Conservation (phyloP, 2,113 vertebrate species). For the Mesoclemmys tuberculata region DNA sequence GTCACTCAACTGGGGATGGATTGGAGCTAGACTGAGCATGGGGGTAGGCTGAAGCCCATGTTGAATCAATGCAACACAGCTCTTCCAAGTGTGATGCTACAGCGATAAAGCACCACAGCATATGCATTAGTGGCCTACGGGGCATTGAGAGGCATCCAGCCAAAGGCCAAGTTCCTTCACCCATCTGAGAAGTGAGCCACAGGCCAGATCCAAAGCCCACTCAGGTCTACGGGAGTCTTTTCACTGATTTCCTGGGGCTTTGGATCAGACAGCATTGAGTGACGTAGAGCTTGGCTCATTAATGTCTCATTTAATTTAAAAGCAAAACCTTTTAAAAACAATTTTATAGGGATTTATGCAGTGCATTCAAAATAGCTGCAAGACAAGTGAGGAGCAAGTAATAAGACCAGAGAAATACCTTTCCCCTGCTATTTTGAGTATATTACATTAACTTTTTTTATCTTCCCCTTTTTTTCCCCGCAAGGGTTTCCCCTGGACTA, state of each 20-base stretch:
- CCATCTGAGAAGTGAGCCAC: not conserved
- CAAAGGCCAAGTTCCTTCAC: not conserved
- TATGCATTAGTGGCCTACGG: not conserved
- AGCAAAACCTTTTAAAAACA: accelerated
- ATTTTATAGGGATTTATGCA: accelerated
- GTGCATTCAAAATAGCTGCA: not conserved
- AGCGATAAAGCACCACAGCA: accelerated
- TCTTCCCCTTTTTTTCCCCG: accelerated
- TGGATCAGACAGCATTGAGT: accelerated
- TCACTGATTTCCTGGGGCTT: accelerated
- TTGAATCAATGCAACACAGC: not conserved
- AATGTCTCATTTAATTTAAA: not conserved
- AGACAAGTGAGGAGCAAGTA: not conserved
- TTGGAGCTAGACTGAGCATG: not conserved
- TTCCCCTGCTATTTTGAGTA: not conserved
- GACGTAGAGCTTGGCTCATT: not conserved
- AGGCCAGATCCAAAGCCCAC: accelerated
- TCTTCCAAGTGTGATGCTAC: accelerated
- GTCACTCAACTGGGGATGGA: not conserved
- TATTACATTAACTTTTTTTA: not conserved
- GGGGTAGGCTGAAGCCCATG: not conserved
- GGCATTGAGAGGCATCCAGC: not conserved
- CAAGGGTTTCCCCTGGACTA: accelerated
- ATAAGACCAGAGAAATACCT: not conserved
- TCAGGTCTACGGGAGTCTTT: accelerated